Base-by-base conservation (phyloP, 2,888 invertebrate genomes). In the Synergus gifuensis region DNA sequence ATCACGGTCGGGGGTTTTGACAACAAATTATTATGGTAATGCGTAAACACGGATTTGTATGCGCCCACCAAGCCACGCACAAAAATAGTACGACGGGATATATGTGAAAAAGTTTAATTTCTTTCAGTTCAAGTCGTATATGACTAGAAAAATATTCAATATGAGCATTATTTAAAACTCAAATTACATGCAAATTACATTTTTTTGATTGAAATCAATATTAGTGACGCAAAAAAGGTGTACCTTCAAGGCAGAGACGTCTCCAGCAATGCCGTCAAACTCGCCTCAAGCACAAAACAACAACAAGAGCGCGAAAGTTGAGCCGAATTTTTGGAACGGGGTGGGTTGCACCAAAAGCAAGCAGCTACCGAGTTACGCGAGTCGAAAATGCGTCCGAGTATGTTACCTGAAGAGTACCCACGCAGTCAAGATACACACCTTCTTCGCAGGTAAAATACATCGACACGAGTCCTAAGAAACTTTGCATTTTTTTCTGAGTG, bases 1-100 rank as follows among this genome's bases (percentile, higher is more conserved):
- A 73, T 54, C 69, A 73, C 69, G 54, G 69, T 73, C 54, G 69
- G 69, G 49, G 69, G 66, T 36, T 73, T 73, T 73, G 54, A 73
- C 49, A 54, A 73, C 49, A 73, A 73, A 73, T 73, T 54, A 73
- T 54, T 49, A 49, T 16, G 28, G 54, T 54, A 36, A 42, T 42
- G 11, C 12, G 60, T 28, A 60, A 18, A 54, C 76, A 18, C n/a
- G 12, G 60, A 58, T 28, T 63, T 77, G 66, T 66, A 67, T 44
- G 42, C 12, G 12, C 11, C n/a, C 54, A 49, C 42, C n/a, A 42
- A 66, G 4, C 40, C 42, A 11, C 5, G 1, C n/a, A 4, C 14
- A 42, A 66, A 66, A 66, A 36, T 28, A 28, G 28, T 28, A 28
- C 28, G 28, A 28, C 28, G 3, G 28, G 28, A 28, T 28, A 28